Conservation (phyloP, 1,140 invertebrate genomes). For the Drosophila kikkawai region DNA sequence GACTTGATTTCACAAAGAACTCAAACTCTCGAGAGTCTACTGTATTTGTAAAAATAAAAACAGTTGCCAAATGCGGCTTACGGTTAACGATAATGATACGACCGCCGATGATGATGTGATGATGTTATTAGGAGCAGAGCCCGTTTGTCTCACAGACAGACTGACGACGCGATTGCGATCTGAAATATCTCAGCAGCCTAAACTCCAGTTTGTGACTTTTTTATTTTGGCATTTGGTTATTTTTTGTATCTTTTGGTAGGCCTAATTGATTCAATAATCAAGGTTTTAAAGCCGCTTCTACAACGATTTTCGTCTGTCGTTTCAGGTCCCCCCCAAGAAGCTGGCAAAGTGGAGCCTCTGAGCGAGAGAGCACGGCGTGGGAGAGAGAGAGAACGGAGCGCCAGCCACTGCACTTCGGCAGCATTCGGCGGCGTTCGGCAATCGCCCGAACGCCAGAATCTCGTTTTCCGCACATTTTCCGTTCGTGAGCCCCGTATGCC, state of each 20-base stretch:
- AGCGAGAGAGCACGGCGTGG: slow-evolving; percentile 4
- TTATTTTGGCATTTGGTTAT: background rate
- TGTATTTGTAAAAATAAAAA: slow-evolving; percentile 43
- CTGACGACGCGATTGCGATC: slow-evolving; percentile 41
- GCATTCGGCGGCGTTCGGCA: slow-evolving; percentile 1
- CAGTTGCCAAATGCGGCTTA: slow-evolving; percentile 57
- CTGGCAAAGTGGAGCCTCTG: slow-evolving; percentile 41
- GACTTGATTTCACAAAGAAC: background rate
- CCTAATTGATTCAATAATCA: slow-evolving; percentile 82
- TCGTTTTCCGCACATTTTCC: slow-evolving; percentile 18
- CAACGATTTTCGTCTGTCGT: slow-evolving; percentile 53
- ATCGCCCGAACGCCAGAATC: slow-evolving; percentile 4
- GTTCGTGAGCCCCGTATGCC: slow-evolving; percentile 15
- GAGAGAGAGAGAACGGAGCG: slow-evolving; percentile 12
- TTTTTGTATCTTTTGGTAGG: slow-evolving; percentile 22
- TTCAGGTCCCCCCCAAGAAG: slow-evolving; percentile 67
- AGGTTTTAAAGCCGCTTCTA: slow-evolving; percentile 73
- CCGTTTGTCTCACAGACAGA: slow-evolving; percentile 43
- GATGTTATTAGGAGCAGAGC: slow-evolving; percentile 53
- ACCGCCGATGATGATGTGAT: slow-evolving; percentile 42
- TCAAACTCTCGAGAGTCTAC: slow-evolving; percentile 2
- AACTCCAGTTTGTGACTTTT: slow-evolving; percentile 47
- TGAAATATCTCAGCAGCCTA: slow-evolving; percentile 16
- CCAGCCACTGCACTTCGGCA: slow-evolving; percentile 2
- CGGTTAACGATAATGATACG: slow-evolving; percentile 59